A percentile compares a stretch with the other conserved stretches of the same genome.
Conservation (phyloP, 2,797 vertebrate genomes). For the Enteromius radiatus region DNA sequence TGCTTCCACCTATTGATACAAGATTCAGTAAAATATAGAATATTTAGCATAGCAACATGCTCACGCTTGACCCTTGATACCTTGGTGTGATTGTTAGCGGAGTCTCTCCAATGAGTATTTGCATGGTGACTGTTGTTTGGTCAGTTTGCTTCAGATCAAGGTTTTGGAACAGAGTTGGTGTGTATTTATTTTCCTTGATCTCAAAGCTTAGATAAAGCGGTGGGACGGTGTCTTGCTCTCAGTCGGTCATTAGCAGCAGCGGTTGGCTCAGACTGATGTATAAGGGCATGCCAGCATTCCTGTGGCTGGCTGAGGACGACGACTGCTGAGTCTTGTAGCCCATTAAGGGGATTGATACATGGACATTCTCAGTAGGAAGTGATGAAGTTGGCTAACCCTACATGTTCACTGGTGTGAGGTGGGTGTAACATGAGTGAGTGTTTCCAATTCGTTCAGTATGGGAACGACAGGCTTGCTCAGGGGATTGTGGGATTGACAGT, state of each 20-base stretch:
- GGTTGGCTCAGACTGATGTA: slow-evolving; percentile 21
- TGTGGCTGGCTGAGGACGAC: slow-evolving; percentile 7
- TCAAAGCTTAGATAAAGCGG: slow-evolving; percentile 9
- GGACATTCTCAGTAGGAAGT: slow-evolving; percentile 44
- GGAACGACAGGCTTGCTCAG: background rate
- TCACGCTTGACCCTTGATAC: background rate
- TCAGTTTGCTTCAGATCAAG: background rate
- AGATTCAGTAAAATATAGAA: background rate
- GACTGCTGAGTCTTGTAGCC: slow-evolving; percentile 38
- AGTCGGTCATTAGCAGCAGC: slow-evolving; percentile 21
- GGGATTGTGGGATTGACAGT: background rate
- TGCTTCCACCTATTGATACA: background rate
- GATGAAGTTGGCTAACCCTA: slow-evolving; percentile 18
- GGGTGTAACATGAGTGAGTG: background rate
- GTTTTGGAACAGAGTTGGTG: background rate
- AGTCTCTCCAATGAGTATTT: background rate
- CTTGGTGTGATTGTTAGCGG: background rate
- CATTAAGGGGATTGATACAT: slow-evolving; percentile 55
- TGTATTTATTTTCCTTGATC: slow-evolving; percentile 34
- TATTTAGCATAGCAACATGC: background rate
- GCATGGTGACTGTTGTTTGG: background rate
- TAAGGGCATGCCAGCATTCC: slow-evolving; percentile 5
- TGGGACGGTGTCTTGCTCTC: background rate
- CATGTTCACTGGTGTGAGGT: background rate
- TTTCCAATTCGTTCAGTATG: background rate